A percentile compares a stretch with the other conserved stretches of the same genome.
Evolutionary conservation across 35 echinoderm and acorn worm species (phyloP).

Genomic region (Amphiura filiformis): DNA sequence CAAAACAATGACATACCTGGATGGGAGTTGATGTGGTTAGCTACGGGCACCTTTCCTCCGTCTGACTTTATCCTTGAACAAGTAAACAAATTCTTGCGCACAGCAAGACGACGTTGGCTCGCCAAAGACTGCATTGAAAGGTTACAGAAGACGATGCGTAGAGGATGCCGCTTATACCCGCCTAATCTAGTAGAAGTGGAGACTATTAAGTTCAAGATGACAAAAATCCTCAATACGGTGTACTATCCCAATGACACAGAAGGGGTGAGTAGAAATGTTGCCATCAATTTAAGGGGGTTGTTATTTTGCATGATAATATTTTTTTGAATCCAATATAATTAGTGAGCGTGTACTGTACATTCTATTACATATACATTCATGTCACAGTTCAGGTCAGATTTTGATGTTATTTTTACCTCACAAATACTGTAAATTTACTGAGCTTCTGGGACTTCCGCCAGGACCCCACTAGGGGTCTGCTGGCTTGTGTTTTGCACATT

Average conservation of each 20-base stretch:
- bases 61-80: not conserved
- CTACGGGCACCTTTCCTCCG: slow-evolving; percentile 16
- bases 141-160: not conserved
- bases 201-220: slow-evolving; percentile 14
- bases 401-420: too few relatives aligned
- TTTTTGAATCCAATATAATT: too few relatives aligned
- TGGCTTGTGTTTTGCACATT: too few relatives aligned
- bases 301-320: too few relatives aligned
- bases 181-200: slow-evolving; percentile 42
- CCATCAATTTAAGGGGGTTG: too few relatives aligned
- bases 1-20: slow-evolving; percentile 22
- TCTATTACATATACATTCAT: too few relatives aligned
- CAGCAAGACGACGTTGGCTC: not conserved
- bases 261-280: slow-evolving; percentile 24
- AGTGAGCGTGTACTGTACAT: too few relatives aligned
- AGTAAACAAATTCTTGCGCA: slow-evolving; percentile 29
- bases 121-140: slow-evolving; percentile 12
- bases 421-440: too few relatives aligned
- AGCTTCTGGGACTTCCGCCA: too few relatives aligned
- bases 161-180: slow-evolving; percentile 23
- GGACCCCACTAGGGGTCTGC: too few relatives aligned
- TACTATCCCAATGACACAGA: slow-evolving; percentile 38
- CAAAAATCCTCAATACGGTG: slow-evolving; percentile 21
- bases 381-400: too few relatives aligned
- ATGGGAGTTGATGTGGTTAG: slow-evolving; percentile 53